These are phyloP conservation scores for Dasypogon diadema DNA, from an alignment of 2,888 invertebrate genomes.

Conservation along the genomic window DNA sequence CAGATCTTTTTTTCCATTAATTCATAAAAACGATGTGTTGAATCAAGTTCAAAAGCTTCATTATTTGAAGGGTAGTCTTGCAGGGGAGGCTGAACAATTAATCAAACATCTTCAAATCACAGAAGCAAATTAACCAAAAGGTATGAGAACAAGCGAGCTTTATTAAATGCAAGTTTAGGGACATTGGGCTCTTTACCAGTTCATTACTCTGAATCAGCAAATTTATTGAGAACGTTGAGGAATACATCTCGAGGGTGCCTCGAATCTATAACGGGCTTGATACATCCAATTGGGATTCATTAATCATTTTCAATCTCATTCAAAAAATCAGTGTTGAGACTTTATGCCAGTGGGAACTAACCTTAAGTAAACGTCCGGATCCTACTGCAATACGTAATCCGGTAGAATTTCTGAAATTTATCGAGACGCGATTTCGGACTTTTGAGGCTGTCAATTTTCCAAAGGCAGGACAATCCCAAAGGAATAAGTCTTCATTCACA, in stretches of 20 bases:
- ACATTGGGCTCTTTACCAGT: background rate
- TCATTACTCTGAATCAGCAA: background rate
- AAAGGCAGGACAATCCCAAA: background rate
- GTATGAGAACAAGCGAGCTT: background rate
- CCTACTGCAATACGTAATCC: background rate
- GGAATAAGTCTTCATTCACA: no score
- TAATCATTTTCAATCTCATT: background rate
- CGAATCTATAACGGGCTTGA: background rate
- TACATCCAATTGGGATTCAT: background rate
- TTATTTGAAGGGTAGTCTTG: background rate
- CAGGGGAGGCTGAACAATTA: background rate
- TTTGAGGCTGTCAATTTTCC: background rate
- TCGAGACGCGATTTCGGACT: slow-evolving; percentile 7
- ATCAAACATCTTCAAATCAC: slow-evolving; percentile 11
- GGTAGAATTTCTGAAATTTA: background rate
- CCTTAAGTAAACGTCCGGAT: background rate
- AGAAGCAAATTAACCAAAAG: background rate
- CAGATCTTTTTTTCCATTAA: background rate
- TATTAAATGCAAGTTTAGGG: background rate
- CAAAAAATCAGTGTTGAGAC: background rate
- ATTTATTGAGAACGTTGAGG: background rate
- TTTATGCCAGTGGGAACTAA: background rate
- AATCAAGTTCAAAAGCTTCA: background rate
- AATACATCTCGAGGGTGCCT: background rate
- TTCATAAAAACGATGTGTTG: background rate